Conservation (phyloP, 2,888 invertebrate genomes). For the Ornithoptera priamus region DNA sequence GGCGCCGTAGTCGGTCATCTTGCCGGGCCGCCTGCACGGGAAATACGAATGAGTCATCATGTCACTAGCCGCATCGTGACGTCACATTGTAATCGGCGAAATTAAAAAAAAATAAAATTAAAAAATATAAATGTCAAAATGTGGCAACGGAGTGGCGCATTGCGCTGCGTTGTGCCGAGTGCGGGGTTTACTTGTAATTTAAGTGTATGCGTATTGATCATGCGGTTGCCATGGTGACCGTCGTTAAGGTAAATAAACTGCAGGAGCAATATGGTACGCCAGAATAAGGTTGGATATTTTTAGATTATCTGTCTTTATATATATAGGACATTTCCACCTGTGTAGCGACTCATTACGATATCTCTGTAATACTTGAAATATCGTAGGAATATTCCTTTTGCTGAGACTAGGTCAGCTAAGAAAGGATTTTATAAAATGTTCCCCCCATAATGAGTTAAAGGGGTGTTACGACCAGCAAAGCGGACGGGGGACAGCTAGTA, state of each 20-base stretch:
- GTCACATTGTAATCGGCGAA: slow-evolving; percentile 44
- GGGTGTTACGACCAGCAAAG: no score
- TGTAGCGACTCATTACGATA: no score
- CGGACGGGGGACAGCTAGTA: no score
- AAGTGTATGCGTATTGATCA: slow-evolving; percentile 61
- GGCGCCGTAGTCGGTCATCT: slow-evolving; percentile 73
- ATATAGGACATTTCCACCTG: no score
- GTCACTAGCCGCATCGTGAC: slow-evolving; percentile 23
- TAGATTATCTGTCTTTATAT: no score
- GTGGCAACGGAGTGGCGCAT: slow-evolving; percentile 58
- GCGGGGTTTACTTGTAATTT: slow-evolving; percentile 33
- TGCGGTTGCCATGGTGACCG: slow-evolving; percentile 59
- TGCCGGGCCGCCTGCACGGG: slow-evolving; percentile 67
- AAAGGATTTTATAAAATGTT: no score
- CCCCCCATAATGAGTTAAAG: no score
- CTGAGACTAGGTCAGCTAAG: no score
- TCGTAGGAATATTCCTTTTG: no score
- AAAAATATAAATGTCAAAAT: slow-evolving; percentile 48
- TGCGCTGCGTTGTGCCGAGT: slow-evolving; percentile 44
- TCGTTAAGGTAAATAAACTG: slow-evolving; percentile 56
- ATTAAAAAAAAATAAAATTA: slow-evolving; percentile 40
- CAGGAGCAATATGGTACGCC: neutral
- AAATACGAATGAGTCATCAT: slow-evolving; percentile 49
- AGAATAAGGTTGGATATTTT: no score
- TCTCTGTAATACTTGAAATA: no score